Evolutionary conservation across 2,888 invertebrate species (phyloP).

Genomic region (Hydropsyche betteni): DNA sequence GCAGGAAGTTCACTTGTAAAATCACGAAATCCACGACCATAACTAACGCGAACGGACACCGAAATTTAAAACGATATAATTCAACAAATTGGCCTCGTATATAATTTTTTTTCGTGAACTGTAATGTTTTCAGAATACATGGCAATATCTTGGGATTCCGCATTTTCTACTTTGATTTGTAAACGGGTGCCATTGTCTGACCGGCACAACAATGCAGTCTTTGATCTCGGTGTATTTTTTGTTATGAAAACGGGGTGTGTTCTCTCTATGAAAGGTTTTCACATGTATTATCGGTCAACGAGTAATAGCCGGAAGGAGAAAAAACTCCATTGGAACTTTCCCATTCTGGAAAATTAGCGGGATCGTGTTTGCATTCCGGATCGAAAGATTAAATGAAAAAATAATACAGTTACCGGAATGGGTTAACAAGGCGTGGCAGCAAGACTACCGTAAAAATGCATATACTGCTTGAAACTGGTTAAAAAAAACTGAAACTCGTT

Average conservation of each 20-base stretch:
- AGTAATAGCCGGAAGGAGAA: no score
- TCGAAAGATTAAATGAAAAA: no score
- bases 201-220: slow-evolving; percentile 33
- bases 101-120: not conserved
- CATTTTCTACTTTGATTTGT: slow-evolving; percentile 36
- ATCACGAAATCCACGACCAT: not conserved
- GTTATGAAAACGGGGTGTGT: slow-evolving; percentile 24
- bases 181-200: slow-evolving; percentile 33
- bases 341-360: no score
- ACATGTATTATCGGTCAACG: no score
- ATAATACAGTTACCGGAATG: no score
- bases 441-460: no score
- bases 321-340: no score
- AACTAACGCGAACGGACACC: not conserved
- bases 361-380: no score
- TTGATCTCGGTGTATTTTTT: slow-evolving; percentile 20
- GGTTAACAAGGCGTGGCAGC: no score
- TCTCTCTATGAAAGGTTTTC: no score
- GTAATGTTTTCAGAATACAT: not conserved
- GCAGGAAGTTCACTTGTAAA: slow-evolving; percentile 6
- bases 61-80: not conserved
- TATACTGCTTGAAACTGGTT: no score
- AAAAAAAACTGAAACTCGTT: no score
- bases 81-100: slow-evolving; percentile 9
- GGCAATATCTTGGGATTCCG: slow-evolving; percentile 31